Evolutionary conservation across 1,140 invertebrate species (phyloP).

Genomic region (Anoplolepis gracilipes): DNA sequence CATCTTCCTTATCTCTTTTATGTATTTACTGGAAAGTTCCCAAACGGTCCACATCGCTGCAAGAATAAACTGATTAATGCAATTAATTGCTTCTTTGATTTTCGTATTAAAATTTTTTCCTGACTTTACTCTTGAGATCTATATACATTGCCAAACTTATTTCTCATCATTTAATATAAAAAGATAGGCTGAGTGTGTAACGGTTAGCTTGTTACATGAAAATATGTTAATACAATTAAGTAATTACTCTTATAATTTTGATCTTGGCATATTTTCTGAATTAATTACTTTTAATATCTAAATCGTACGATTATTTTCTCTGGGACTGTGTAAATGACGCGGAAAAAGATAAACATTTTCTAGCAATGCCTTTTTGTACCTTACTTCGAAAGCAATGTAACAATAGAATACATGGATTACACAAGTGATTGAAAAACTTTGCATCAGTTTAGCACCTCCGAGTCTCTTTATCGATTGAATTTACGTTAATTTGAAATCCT

Average conservation of each 20-base stretch:
- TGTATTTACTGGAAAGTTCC: too few species aligned
- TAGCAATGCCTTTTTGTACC: background rate
- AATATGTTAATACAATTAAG: too few species aligned
- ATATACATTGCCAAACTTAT: background rate
- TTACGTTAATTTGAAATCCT: constrained; percentile 52
- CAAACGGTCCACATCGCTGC: background rate
- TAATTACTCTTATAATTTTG: too few species aligned
- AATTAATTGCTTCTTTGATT: too few species aligned
- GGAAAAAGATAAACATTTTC: constrained; percentile 10
- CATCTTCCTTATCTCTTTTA: too few species aligned
- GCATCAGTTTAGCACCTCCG: constrained; percentile 48
- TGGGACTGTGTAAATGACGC: background rate
- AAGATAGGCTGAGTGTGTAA: too few species aligned
- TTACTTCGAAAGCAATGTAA: constrained; percentile 30
- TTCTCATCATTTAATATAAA: too few species aligned
- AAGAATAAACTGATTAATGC: too few species aligned
- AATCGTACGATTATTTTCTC: background rate
- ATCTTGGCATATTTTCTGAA: too few species aligned
- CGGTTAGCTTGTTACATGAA: too few species aligned
- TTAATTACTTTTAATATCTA: too few species aligned
- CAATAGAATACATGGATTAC: constrained; percentile 45
- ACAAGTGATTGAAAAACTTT: constrained; percentile 68
- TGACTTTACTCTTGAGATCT: background rate
- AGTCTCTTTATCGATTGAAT: constrained; percentile 50
- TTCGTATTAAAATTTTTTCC: background rate